Conservation (phyloP, 2,888 invertebrate genomes). For the Dastarcus helophoroides region DNA sequence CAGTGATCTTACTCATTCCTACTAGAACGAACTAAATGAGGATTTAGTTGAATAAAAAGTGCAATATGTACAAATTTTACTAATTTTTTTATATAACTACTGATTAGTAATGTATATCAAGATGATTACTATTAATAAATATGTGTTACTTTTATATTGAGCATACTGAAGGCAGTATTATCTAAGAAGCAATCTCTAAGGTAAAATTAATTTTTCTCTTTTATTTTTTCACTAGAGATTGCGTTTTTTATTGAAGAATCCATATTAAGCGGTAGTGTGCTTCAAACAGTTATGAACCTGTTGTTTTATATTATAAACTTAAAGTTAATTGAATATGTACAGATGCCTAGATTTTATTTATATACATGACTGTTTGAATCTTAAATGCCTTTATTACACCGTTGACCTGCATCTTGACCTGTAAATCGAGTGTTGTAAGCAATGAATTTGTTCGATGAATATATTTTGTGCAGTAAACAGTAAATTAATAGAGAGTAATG, state of each 20-base stretch:
- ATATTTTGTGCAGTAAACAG: slow-evolving; percentile 41
- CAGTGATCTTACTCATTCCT: too few relatives aligned
- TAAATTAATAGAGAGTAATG: slow-evolving; percentile 31
- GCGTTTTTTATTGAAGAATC: slow-evolving; percentile 8
- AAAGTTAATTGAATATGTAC: slow-evolving; percentile 26
- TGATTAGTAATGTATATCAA: slow-evolving; percentile 36
- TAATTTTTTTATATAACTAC: slow-evolving; percentile 36
- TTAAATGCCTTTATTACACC: slow-evolving; percentile 22
- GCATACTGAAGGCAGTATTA: slow-evolving; percentile 39
- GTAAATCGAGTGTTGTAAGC: slow-evolving; percentile 36
- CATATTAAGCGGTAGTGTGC: slow-evolving; percentile 16
- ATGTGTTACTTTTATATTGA: slow-evolving; percentile 36
- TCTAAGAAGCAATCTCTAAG: slow-evolving; percentile 15
- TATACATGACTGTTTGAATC: slow-evolving; percentile 24
- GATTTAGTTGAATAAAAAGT: slow-evolving; percentile 38
- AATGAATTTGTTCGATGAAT: slow-evolving; percentile 39
- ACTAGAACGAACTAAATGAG: slow-evolving; percentile 11
- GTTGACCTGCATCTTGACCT: slow-evolving; percentile 36
- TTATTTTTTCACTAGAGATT: too few relatives aligned
- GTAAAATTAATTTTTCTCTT: too few relatives aligned
- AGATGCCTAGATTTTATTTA: slow-evolving; percentile 24
- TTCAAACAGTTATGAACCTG: slow-evolving; percentile 21
- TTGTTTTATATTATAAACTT: slow-evolving; percentile 16
- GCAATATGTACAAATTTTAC: slow-evolving; percentile 65
- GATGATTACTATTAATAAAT: slow-evolving; percentile 30